Evolutionary conservation across 2,888 invertebrate genomes (phyloP).

Genomic region (Euclidia mi): DNA sequence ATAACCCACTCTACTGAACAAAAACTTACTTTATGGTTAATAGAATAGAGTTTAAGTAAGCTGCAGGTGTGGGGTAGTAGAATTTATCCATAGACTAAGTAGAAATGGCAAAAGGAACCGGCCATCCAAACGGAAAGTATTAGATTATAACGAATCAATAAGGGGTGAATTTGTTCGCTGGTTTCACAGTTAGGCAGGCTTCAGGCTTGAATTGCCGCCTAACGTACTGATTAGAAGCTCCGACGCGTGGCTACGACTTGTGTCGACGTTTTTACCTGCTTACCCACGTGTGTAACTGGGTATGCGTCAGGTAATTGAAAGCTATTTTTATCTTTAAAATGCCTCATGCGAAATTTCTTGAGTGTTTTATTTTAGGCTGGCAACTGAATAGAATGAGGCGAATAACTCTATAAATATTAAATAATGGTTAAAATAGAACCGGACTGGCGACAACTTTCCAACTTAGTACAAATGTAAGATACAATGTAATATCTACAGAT

Average conservation of each 20-base stretch:
- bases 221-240: conserved; percentile 26
- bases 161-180: conserved; percentile 44
- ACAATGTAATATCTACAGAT: too few relatives aligned
- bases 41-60: conserved; percentile 8
- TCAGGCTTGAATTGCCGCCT: conserved; percentile 49
- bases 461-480: too few relatives aligned
- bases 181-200: conserved; percentile 46
- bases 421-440: too few relatives aligned
- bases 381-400: too few relatives aligned
- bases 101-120: conserved; percentile 46
- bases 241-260: too few relatives aligned
- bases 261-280: conserved; percentile 23
- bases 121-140: conserved; percentile 62
- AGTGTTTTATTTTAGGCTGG: too few relatives aligned
- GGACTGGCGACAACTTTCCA: too few relatives aligned
- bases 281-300: background rate
- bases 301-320: background rate
- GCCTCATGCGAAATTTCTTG: too few relatives aligned
- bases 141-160: conserved; percentile 68
- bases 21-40: background rate
- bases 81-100: conserved; percentile 48
- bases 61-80: conserved; percentile 9
- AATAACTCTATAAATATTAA: too few relatives aligned
- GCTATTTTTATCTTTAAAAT: too few relatives aligned
- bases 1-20: background rate